Conservation (phyloP, 2,888 invertebrate genomes). For the Drosophila sordidapex region DNA sequence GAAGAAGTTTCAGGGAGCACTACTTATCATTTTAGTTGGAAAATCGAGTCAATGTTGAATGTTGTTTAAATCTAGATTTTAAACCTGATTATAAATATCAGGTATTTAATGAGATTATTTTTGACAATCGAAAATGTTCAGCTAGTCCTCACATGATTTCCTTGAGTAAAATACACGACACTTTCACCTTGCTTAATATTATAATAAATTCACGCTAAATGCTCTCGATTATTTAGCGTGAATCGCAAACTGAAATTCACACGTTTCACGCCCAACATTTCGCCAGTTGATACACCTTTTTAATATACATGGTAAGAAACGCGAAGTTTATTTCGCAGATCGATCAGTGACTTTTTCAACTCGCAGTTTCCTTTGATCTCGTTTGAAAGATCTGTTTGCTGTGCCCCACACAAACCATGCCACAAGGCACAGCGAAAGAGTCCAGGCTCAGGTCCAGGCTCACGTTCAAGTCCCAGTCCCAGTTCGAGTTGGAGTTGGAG, state of each 20-base stretch:
- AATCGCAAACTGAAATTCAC: background rate
- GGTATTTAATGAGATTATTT: no score
- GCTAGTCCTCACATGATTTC: background rate
- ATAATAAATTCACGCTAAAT: background rate
- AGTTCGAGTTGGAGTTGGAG: constrained; percentile 28
- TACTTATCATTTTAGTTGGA: accelerated
- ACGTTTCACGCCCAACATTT: background rate
- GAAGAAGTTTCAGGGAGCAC: background rate
- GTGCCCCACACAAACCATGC: constrained; percentile 60
- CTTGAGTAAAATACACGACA: background rate
- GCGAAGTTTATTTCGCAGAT: constrained; percentile 22
- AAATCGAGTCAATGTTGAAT: background rate
- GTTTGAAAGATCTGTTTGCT: constrained; percentile 34
- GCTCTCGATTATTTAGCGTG: background rate
- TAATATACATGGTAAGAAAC: constrained; percentile 1
- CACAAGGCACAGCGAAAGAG: constrained; percentile 9
- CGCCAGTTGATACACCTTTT: background rate
- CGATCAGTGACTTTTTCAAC: constrained; percentile 39
- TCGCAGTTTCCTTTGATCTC: constrained; percentile 44
- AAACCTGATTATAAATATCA: background rate
- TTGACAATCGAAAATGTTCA: background rate
- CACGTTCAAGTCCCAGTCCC: constrained; percentile 12
- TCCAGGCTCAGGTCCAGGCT: constrained; percentile 7
- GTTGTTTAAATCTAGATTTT: background rate
- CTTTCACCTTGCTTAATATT: background rate